Percentiles rank a stretch among this genome's conserved stretches.
phyloP scores from a whole-genome alignment of 2,888 invertebrate genomes.

The Operophtera brumata region DNA sequence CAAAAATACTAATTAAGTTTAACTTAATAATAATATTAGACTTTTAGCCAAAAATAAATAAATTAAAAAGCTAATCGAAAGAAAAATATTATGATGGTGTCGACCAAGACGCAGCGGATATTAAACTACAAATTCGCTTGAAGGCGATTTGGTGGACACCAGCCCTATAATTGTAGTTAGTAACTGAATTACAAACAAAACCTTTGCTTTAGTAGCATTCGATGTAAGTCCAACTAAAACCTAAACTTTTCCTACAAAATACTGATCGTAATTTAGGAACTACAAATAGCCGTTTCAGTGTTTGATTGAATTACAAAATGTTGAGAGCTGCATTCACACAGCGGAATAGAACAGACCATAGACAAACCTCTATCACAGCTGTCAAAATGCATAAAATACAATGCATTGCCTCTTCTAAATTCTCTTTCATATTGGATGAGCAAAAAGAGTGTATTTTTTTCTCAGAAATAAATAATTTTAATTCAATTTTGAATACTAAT shows the following conservation, averaged over 20 bases:
- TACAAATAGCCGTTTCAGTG: constrained; percentile 59
- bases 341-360: constrained; percentile 59
- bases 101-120: constrained; percentile 9
- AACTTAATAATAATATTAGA: too few relatives aligned
- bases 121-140: constrained; percentile 5
- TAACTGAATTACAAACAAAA: neutral
- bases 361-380: constrained; percentile 79
- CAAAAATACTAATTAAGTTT: too few relatives aligned
- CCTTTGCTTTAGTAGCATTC: neutral
- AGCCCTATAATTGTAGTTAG: neutral
- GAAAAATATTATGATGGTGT: neutral
- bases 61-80: too few relatives aligned
- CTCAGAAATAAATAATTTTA: too few relatives aligned
- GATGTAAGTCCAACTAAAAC: constrained; percentile 35
- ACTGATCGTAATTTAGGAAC: constrained; percentile 79
- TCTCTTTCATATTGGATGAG: constrained; percentile 2
- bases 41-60: too few relatives aligned
- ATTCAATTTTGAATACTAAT: too few relatives aligned
- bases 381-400: constrained; percentile 70
- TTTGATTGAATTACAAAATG: constrained; percentile 38
- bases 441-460: neutral
- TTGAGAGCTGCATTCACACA: constrained; percentile 40
- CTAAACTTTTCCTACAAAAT: constrained; percentile 64
- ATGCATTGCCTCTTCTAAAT: constrained; percentile 70
- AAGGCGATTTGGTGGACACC: neutral